Percentiles rank a stretch among this genome's conserved stretches.
phyloP scores from a whole-genome alignment of 2,113 vertebrate genomes.

The Halichoerus grypus region DNA sequence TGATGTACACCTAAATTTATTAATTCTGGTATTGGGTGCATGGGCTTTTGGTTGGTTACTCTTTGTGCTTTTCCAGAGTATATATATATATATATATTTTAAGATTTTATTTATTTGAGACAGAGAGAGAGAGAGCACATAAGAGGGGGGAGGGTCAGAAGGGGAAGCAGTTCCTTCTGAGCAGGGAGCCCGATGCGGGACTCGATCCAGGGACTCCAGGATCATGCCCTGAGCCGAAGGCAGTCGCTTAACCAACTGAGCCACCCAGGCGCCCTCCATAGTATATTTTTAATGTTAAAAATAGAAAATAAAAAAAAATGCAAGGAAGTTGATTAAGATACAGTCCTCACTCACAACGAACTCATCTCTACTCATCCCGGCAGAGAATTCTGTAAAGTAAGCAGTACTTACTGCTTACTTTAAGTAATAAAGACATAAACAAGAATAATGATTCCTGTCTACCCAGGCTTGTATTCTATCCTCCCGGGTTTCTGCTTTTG shows the following conservation, averaged over 20 bases:
- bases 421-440: neutral
- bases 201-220: no score
- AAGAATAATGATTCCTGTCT: neutral
- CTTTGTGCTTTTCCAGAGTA: neutral
- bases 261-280: neutral
- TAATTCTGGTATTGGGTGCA: neutral
- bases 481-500: neutral
- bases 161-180: no score
- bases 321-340: neutral
- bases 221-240: no score
- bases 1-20: neutral
- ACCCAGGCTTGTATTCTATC: neutral
- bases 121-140: no score
- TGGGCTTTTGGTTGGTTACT: neutral
- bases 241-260: no score
- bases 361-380: neutral
- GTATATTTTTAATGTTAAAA: conserved; percentile 9
- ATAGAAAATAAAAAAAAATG: neutral
- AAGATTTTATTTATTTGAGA: no score
- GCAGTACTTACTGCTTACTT: no score
- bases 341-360: neutral
- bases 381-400: neutral
- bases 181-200: no score
- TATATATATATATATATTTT: neutral
- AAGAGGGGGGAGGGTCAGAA: no score